Percentiles rank a stretch among this genome's conserved stretches.
phyloP scores from a whole-genome alignment of 1,140 invertebrate species.

The Lordiphosa mommai region DNA sequence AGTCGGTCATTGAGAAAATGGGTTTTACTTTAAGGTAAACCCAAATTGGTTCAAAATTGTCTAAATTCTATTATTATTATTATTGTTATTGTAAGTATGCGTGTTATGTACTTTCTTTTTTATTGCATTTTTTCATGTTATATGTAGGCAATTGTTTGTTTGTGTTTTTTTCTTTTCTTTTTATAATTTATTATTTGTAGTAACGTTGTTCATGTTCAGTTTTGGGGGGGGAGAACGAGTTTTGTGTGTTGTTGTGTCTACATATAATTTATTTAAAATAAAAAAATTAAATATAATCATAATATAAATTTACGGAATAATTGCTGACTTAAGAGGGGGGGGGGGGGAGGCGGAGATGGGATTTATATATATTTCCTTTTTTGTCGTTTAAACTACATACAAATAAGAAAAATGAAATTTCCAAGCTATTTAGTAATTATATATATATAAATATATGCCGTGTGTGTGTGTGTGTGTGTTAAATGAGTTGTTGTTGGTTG shows the following conservation, averaged over 20 bases:
- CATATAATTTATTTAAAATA: constrained; percentile 72
- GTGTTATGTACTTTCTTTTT: constrained; percentile 30
- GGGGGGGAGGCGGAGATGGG: background rate
- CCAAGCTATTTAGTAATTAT: constrained; percentile 64
- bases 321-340: constrained; percentile 25
- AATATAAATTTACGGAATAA: constrained; percentile 47
- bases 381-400: constrained; percentile 45
- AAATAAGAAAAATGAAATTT: constrained; percentile 35
- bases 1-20: too few relatives aligned
- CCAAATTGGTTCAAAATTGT: too few relatives aligned
- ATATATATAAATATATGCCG: constrained; percentile 62
- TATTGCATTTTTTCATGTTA: constrained; percentile 52
- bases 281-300: constrained; percentile 65
- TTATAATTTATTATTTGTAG: constrained; percentile 40
- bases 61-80: background rate
- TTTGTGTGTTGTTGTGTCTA: constrained; percentile 41
- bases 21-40: too few relatives aligned
- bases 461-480: constrained; percentile 31
- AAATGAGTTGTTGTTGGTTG: constrained; percentile 26
- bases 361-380: constrained; percentile 9
- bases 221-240: constrained; percentile 2
- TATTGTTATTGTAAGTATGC: constrained; percentile 32
- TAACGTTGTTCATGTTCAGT: too few relatives aligned
- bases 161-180: too few relatives aligned
- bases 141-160: constrained; percentile 34